Percentiles rank a stretch among this genome's conserved stretches.
These are phyloP conservation scores for Frieseomelitta varia DNA, from an alignment of 1,140 invertebrate genomes.

Conservation along the genomic window DNA sequence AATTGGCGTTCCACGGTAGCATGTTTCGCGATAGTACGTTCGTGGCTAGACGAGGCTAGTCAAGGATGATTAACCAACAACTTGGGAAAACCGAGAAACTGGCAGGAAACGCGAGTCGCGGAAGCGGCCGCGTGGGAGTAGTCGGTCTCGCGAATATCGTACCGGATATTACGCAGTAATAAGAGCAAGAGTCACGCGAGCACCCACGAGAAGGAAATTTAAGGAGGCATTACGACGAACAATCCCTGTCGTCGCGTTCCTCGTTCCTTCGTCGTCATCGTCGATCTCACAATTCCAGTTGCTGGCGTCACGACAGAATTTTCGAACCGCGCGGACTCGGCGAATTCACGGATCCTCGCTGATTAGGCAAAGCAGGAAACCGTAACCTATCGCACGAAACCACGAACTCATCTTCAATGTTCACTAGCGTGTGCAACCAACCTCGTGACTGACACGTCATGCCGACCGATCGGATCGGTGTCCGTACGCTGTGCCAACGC, in stretches of 20 bases:
- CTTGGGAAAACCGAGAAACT: background rate
- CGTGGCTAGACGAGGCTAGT: background rate
- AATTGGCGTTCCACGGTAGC: background rate
- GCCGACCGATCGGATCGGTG: slow-evolving; percentile 31
- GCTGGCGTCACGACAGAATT: slow-evolving; percentile 24
- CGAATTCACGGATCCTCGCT: slow-evolving; percentile 18
- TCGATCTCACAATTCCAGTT: background rate
- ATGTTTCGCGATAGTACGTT: background rate
- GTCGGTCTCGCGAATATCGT: slow-evolving; percentile 12
- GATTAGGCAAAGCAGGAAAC: slow-evolving; percentile 54
- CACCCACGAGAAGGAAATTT: slow-evolving; percentile 44
- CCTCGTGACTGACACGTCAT: slow-evolving; percentile 53
- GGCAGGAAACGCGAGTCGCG: slow-evolving; percentile 32
- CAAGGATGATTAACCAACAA: slow-evolving; percentile 10
- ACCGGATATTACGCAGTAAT: slow-evolving; percentile 49
- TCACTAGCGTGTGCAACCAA: slow-evolving; percentile 30
- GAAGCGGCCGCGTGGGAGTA: slow-evolving; percentile 59
- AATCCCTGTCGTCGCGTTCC: background rate
- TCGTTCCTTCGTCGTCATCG: background rate
- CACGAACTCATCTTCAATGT: slow-evolving; percentile 26
- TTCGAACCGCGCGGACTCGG: background rate
- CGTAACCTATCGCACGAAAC: slow-evolving; percentile 56
- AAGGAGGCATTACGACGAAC: slow-evolving; percentile 22
- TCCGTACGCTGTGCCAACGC: background rate
- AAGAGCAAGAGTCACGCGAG: slow-evolving; percentile 57